Evolutionary conservation across 2,797 vertebrate species (phyloP).

Genomic region (Columba guinea): DNA sequence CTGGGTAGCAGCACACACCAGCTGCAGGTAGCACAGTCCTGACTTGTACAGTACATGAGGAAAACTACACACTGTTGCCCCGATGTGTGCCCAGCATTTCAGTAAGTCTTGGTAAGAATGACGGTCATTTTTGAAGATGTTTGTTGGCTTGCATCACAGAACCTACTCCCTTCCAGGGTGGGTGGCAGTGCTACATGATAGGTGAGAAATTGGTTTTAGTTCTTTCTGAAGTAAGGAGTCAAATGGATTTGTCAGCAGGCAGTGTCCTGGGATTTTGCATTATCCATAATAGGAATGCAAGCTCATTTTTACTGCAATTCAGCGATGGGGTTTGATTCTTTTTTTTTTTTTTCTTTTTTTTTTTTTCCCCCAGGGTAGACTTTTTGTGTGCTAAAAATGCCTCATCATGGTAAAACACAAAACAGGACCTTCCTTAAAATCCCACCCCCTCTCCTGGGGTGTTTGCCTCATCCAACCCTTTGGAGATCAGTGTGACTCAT

Average conservation of each 20-base stretch:
- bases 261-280: not conserved
- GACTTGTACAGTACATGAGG: conserved; percentile 26
- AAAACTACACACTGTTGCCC: conserved; percentile 29
- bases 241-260: not conserved
- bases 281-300: not conserved
- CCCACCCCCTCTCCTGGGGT: conserved; percentile 21
- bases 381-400: not conserved
- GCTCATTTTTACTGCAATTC: not conserved
- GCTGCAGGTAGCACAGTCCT: conserved; percentile 16
- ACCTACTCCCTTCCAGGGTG: not conserved
- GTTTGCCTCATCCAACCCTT: not conserved
- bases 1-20: not conserved
- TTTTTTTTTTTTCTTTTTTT: not conserved
- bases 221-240: not conserved
- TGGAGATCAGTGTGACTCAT: not conserved
- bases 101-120: conserved; percentile 33
- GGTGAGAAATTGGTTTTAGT: conserved; percentile 23
- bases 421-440: not conserved
- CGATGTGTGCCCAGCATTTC: conserved; percentile 2
- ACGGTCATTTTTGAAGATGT: conserved; percentile 5
- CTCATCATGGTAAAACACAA: conserved; percentile 16
- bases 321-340: not conserved
- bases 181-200: not conserved
- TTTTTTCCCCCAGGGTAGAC: not conserved
- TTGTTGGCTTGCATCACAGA: conserved; percentile 42